phyloP scores from a whole-genome alignment of 1,140 invertebrate genomes.

The Phymorhynchus buccinoides region DNA sequence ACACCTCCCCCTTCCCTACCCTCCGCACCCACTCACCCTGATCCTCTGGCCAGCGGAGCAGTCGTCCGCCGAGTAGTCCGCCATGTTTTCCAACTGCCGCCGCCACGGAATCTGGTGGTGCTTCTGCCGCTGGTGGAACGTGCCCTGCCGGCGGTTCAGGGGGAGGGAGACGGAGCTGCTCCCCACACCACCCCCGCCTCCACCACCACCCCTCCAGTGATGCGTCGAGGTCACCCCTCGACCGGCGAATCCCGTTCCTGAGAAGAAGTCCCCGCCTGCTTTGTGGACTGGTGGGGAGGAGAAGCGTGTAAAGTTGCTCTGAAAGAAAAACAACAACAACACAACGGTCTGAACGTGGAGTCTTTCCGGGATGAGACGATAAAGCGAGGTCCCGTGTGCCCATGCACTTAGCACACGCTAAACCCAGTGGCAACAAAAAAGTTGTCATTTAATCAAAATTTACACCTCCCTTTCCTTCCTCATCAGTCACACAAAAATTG shows the following conservation, averaged over 20 bases:
- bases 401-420: too few relatives aligned
- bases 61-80: conserved; percentile 32
- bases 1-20: not conserved
- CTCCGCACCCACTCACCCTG: not conserved
- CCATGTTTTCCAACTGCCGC: conserved; percentile 43
- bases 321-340: not conserved
- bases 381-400: too few relatives aligned
- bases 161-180: conserved; percentile 7
- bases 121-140: conserved; percentile 49
- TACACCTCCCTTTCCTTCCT: too few relatives aligned
- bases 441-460: too few relatives aligned
- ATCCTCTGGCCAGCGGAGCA: conserved; percentile 37
- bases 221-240: too few relatives aligned
- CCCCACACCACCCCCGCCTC: not conserved
- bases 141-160: conserved; percentile 41
- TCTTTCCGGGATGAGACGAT: too few relatives aligned
- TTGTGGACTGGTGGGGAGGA: not conserved
- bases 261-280: not conserved
- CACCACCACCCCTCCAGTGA: not conserved
- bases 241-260: too few relatives aligned
- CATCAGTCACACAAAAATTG: too few relatives aligned
- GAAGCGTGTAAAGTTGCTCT: not conserved
- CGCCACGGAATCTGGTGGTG: conserved; percentile 41
- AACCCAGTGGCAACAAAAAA: too few relatives aligned
- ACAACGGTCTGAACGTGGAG: too few relatives aligned